Evolutionary conservation across 1,140 invertebrate genomes (phyloP), one percentile per base, ranked within the genome.

Genomic region (Propsilocerus akamusi): DNA sequence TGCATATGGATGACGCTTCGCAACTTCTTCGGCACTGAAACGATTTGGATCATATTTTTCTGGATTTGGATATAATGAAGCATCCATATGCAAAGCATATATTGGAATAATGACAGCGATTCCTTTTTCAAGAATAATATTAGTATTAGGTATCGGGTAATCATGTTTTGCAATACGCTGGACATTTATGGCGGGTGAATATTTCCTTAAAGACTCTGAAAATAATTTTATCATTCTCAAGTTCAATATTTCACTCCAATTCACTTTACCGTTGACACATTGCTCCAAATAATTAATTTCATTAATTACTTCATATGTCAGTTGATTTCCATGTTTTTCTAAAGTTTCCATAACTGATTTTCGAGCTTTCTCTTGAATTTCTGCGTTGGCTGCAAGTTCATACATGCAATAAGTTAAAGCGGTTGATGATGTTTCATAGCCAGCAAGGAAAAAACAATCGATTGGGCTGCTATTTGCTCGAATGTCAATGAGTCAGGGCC

Each of bases 21-120:
- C n/a, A n/a, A n/a, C n/a, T n/a, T n/a, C n/a, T n/a, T n/a, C n/a
- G n/a, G n/a, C n/a, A n/a, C n/a, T n/a, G 57, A 80, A 81, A 49
- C 78, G 63, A 53, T 80, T 75, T 0, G 78, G 78, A 55, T 72
- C 66, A 54, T 75, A 82, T 50, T 60, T 53, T 28, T 72, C 59
- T 4, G 78, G 74, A 46, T 79, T 64, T 0, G 68, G 65, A 55
- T 69, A 80, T 34, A 72, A 62, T 26, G 72, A 65, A 1, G 67
- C 58, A 51, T 72, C 70, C 10, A 66, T 58, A 48, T 77, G 75
- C 14, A 79, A 54, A 4, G 68, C 70, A 56, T 67, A 69, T 1
- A 71, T 63, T 20, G 70, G 69, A 46, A 78, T 67, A 6, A 66
- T 56, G 1, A 75, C 66, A 0, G 59, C 54, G 4, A 64, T 70